Evolutionary conservation across 2,113 vertebrate species (phyloP).

Genomic region (Asarcornis scutulata): DNA sequence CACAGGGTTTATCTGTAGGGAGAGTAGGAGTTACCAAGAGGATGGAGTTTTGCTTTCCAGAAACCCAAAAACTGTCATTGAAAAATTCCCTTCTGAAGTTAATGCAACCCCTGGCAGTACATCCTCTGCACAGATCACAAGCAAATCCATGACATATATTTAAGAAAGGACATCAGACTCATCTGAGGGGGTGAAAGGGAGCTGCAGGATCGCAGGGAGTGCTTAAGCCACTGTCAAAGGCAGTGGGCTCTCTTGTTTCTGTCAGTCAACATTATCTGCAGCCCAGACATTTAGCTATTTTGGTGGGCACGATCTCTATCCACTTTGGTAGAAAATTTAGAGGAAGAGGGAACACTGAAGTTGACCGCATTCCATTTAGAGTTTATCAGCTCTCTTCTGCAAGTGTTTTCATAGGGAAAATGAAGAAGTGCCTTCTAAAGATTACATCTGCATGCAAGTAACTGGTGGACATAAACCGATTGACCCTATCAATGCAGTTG

Average conservation of each 20-base stretch:
- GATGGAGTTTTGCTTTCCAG: neutral
- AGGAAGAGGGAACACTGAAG: neutral
- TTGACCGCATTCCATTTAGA: neutral
- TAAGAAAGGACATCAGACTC: neutral
- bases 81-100: conserved; percentile 24
- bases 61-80: neutral
- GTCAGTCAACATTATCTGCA: neutral
- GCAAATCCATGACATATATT: neutral
- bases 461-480: neutral
- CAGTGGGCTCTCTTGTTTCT: neutral
- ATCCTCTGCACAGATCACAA: neutral
- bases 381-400: neutral
- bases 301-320: neutral
- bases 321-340: neutral
- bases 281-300: neutral
- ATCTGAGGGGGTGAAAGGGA: neutral
- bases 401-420: neutral
- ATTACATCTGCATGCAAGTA: neutral
- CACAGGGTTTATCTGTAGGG: neutral
- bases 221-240: neutral
- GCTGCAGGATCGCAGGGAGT: neutral
- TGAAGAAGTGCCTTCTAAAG: neutral
- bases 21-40: neutral
- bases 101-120: neutral
- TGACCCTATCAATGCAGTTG: neutral